Evolutionary conservation across 2,113 vertebrate species (phyloP).

Genomic region (Hippolais icterina): DNA sequence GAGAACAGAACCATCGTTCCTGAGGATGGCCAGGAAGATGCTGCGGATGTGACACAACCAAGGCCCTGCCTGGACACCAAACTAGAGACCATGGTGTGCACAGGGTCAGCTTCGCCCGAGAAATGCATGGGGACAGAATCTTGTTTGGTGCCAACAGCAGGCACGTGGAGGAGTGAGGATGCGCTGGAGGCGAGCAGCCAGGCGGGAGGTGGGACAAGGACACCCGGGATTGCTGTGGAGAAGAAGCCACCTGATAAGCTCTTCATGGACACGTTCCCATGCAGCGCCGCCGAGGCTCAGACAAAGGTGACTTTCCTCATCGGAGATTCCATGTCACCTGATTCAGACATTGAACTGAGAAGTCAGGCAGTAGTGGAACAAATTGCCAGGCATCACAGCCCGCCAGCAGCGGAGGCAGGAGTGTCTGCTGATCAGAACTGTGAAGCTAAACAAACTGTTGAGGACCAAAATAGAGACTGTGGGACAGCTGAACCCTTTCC

Average conservation of each 20-base stretch:
- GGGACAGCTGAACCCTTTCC: slow-evolving; percentile 71
- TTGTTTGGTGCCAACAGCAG: slow-evolving; percentile 20
- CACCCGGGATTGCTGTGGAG: slow-evolving; percentile 75
- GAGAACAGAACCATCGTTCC: slow-evolving; percentile 56
- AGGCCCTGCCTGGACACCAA: slow-evolving; percentile 72
- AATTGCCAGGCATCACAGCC: slow-evolving; percentile 82
- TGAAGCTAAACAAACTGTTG: slow-evolving; percentile 67
- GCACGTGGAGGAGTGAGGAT: slow-evolving; percentile 48
- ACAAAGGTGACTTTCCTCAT: slow-evolving; percentile 96
- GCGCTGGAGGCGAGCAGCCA: slow-evolving; percentile 43
- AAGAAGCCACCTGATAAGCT: slow-evolving; percentile 93
- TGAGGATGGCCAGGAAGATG: slow-evolving; percentile 66
- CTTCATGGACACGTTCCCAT: slow-evolving; percentile 53
- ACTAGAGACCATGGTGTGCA: slow-evolving; percentile 78
- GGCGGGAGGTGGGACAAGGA: slow-evolving; percentile 38
- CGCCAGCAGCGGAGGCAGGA: slow-evolving; percentile 71
- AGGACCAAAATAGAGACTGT: slow-evolving; percentile 85
- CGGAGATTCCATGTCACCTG: slow-evolving; percentile 96
- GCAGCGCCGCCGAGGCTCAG: slow-evolving; percentile 69
- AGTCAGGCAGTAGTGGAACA: slow-evolving; percentile 83
- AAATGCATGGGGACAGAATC: slow-evolving; percentile 49
- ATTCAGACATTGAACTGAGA: slow-evolving; percentile 91
- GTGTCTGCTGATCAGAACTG: slow-evolving; percentile 56
- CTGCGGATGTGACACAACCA: slow-evolving; percentile 44
- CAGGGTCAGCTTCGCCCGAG: slow-evolving; percentile 78